Base-by-base conservation (phyloP, 2,888 invertebrate species). In the Anoncus sp. region DNA sequence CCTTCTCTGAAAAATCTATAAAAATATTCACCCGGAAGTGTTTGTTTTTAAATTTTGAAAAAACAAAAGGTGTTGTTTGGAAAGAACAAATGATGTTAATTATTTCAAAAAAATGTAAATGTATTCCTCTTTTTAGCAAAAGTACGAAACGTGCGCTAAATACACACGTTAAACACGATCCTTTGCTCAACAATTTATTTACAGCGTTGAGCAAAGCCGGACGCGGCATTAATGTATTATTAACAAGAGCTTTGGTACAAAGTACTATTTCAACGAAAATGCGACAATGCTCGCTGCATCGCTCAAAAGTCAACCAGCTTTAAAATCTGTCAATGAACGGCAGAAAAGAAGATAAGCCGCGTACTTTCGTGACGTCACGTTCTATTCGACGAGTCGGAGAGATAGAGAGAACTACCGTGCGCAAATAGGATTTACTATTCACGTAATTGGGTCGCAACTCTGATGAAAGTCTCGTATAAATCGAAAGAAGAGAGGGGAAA, bases 391-490 rank as follows among this genome's bases (percentile, higher is more conserved):
- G n/a, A n/a, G n/a, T n/a, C n/a, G n/a, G n/a, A n/a, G n/a, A n/a
- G n/a, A n/a, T n/a, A n/a, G n/a, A n/a, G n/a, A n/a, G n/a, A n/a
- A n/a, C n/a, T n/a, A n/a, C n/a, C n/a, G n/a, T n/a, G n/a, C n/a
- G n/a, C n/a, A 12, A 63, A 63, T n/a, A 45, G 20, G 24, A 71
- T 71, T 62, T 27, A 20, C 43, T 22, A 12, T 51, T 20, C n/a
- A 27, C 49, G 22, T 71, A 66, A 53, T 60, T 51, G 51, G 18
- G 51, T 51, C 51, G 66, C 40, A n/a, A n/a, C n/a, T 43, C 14
- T 31, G 22, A 9, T 5, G n/a, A 14, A 40, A 7, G 20, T n/a
- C 45, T 5, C 31, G 24, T 14, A 43, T 14, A 43, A 40, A 16
- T 40, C 16, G 24, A 43, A 45, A 59, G 18, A 7, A 55, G 38